Evolutionary conservation across 2,113 vertebrate genomes (phyloP), one percentile per base, ranked within the genome.

Genomic region (Nicator chloris): DNA sequence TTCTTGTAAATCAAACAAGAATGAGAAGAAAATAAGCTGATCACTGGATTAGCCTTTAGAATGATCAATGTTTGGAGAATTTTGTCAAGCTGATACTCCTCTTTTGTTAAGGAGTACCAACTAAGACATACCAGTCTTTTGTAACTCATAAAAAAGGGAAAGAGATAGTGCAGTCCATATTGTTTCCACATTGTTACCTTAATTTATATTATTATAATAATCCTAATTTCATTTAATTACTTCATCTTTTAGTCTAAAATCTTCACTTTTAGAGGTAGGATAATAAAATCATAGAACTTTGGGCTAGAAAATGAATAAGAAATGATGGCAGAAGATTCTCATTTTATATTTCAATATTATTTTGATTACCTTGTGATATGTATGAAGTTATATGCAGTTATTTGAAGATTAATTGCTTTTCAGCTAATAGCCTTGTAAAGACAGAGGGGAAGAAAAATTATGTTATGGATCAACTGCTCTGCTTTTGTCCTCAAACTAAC

Each of bases 331-430:
- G 51, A 96, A n/a, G 33, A 51, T 86, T 91, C 92, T 90, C 23
- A 23, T 70, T 92, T 68, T 17, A 44, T 76, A 9, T 91, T 95
- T 83, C 73, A 53, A 40, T 71, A 66, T 88, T 69, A 83, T 87
- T 64, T 80, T 76, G 20, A 42, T 76, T 59, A 71, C 65, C 1
- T 2, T 42, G 44, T 91, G 35, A 66, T 71, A 30, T 24, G 24
- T 66, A 23, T 33, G 27, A 93, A 88, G 49, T 2, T 2, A 60
- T 6, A 65, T 56, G 57, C 6, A 30, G 18, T 18, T 26, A 45
- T 93, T 91, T 91, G 51, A 86, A 91, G 26, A 50, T 84, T 35
- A 82, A 63, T 69, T 93, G 22, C 45, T 51, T 64, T 86, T 96
- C 44, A 70, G 30, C 13, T 57, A 78, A 53, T 63, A 86, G 39